Evolutionary conservation across 53 echinoderm and acorn worm genomes (phyloP), one percentile per base, ranked within the genome.

Genomic region (Crossaster papposus): DNA sequence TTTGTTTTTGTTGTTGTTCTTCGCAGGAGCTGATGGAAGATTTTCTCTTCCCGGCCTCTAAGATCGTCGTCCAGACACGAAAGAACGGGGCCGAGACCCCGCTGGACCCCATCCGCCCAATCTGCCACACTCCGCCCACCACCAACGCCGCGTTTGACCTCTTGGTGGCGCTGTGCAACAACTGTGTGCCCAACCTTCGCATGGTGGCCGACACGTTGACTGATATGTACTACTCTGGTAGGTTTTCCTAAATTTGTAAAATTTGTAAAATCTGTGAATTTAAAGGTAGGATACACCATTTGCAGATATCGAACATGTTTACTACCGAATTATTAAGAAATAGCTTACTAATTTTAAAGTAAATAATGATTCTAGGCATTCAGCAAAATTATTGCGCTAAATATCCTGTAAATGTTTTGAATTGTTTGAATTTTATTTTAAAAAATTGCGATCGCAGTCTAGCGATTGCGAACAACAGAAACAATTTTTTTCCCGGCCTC

Each of bases 151-250:
- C 98, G 6, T 98, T 98, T 78, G 98, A 98, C 68, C 89, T 98
- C 44, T 89, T 98, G 65, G 98, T 98, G 73, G 98, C 98, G 34
- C 94, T 98, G 30, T 96, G 98, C 73, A 89, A 93, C 68, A 94
- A 93, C 78, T 98, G 96, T 82, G 96, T 98, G 82, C 94, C 95
- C 23, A 98, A 98, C 92, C 93, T 98, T 53, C 96, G 90, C 78
- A 93, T 93, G 81, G 96, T 98, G 20, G 94, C 94, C 2, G 96
- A 98, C 65, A 96, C 91, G 78, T 89, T 98, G 30, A 92, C 96
- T 31, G 96, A 98, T 65, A 98, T 98, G 98, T 98, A 98, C 92
- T 98, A 98, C 89, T 98, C 98, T 82, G 98, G 98, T 98, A 81
- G 9, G 89, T 38, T 10, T 14, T 68, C 68, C 28, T 14, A 28